Conservation (phyloP, 2,888 invertebrate species). For the Seladonia tumulorum region DNA sequence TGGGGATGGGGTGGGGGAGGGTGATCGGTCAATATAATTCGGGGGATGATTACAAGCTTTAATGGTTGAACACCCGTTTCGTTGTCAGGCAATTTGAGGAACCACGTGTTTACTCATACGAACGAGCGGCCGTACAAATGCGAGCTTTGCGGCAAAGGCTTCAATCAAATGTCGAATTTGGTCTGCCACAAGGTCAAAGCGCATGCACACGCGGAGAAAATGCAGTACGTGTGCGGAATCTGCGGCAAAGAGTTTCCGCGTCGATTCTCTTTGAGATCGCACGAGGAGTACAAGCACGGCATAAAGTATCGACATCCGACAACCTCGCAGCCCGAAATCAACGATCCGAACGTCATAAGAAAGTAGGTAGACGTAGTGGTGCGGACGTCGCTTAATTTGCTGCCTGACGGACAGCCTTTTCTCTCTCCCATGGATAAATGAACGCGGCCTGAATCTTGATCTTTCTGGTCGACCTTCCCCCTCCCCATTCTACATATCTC, state of each 20-base stretch:
- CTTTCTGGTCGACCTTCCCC: neutral
- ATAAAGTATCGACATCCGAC: constrained; percentile 82
- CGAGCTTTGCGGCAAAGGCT: constrained; percentile 90
- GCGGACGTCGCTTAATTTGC: constrained; percentile 34
- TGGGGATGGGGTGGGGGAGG: neutral
- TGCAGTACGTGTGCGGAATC: constrained; percentile 85
- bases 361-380: constrained; percentile 71
- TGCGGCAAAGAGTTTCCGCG: constrained; percentile 86
- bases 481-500: neutral
- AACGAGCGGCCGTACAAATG: constrained; percentile 92
- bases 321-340: constrained; percentile 58
- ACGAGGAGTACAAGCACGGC: constrained; percentile 86
- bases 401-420: constrained; percentile 19
- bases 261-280: constrained; percentile 85
- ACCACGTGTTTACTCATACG: constrained; percentile 92
- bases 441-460: constrained; percentile 38
- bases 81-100: constrained; percentile 88
- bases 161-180: constrained; percentile 92
- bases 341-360: constrained; percentile 72
- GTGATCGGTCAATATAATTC: constrained; percentile 3
- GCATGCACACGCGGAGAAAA: constrained; percentile 86
- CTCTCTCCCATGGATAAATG: neutral
- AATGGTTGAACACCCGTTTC: constrained; percentile 36
- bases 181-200: constrained; percentile 92
- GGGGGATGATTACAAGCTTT: constrained; percentile 8